phyloP scores from a whole-genome alignment of 2,888 invertebrate genomes.

The Pollenia labialis region DNA sequence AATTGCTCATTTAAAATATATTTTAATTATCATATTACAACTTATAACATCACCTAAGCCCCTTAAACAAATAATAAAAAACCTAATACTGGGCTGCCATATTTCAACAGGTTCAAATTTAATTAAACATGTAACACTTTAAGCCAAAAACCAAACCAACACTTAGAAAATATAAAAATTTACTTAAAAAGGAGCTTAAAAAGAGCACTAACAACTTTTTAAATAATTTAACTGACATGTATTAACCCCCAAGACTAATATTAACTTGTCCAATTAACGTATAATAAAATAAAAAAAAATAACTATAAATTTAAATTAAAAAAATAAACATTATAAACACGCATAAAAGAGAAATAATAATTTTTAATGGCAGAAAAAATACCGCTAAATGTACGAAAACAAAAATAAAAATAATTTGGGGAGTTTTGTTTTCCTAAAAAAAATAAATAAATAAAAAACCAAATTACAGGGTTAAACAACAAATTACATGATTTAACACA shows the following conservation, averaged over 20 bases:
- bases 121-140: conserved; percentile 11
- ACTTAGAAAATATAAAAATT: conserved; percentile 1
- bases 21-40: too few species aligned
- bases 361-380: conserved; percentile 40
- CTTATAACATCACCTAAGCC: too few species aligned
- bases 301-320: conserved; percentile 50
- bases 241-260: conserved; percentile 58
- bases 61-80: neutral
- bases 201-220: conserved; percentile 8
- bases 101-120: too few species aligned
- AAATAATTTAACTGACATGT: conserved; percentile 58
- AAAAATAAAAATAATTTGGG: conserved; percentile 31
- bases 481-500: conserved; percentile 71
- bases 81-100: conserved; percentile 18
- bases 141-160: conserved; percentile 11
- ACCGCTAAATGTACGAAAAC: conserved; percentile 13
- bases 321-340: conserved; percentile 61
- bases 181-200: neutral
- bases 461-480: conserved; percentile 69
- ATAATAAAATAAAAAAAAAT: conserved; percentile 35
- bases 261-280: conserved; percentile 75
- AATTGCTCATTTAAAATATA: too few species aligned
- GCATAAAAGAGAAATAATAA: conserved; percentile 36
- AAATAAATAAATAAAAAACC: conserved; percentile 42
- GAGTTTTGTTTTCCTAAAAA: conserved; percentile 33